Percentiles rank a stretch among this genome's conserved stretches.
Conservation (phyloP, 23 tunicate genomes). For the Halocynthia roretzi region DNA sequence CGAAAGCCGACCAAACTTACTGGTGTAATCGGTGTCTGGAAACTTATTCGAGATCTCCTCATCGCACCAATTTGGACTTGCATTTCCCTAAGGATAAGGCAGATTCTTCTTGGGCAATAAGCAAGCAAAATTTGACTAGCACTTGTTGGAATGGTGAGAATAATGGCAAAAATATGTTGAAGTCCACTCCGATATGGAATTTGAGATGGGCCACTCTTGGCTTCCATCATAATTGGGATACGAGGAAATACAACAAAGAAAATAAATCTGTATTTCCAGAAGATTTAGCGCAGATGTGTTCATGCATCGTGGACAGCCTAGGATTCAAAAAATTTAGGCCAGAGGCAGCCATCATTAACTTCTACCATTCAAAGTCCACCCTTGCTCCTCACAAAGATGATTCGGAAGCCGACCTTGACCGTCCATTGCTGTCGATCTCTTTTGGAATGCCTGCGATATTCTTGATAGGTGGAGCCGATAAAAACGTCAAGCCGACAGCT, state of each 20-base stretch:
- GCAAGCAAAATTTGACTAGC: background rate
- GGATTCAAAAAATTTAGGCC: slow-evolving; percentile 52
- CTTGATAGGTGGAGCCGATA: slow-evolving; percentile 64
- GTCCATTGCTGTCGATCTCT: slow-evolving; percentile 77
- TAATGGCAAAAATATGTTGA: slow-evolving; percentile 12
- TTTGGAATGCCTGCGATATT: slow-evolving; percentile 82
- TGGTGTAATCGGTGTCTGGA: slow-evolving; percentile 53
- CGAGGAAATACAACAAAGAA: slow-evolving; percentile 49
- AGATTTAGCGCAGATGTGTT: slow-evolving; percentile 29
- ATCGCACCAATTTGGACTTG: slow-evolving; percentile 39
- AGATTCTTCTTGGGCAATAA: slow-evolving; percentile 39
- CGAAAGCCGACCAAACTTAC: slow-evolving; percentile 20
- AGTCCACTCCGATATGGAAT: slow-evolving; percentile 65
- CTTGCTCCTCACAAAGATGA: slow-evolving; percentile 77
- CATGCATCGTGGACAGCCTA: slow-evolving; percentile 31
- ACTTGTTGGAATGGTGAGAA: background rate
- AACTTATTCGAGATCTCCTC: slow-evolving; percentile 28
- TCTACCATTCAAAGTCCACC: slow-evolving; percentile 72
- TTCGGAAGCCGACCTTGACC: slow-evolving; percentile 53
- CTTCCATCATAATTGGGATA: slow-evolving; percentile 92
- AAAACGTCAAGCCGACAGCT: slow-evolving; percentile 44
- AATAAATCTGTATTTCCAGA: slow-evolving; percentile 33
- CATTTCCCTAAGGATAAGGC: background rate
- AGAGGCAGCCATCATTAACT: slow-evolving; percentile 91
- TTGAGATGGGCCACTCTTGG: slow-evolving; percentile 98